phyloP scores from a whole-genome alignment of 2,797 vertebrate genomes.

The Pseudochirops corinnae region DNA sequence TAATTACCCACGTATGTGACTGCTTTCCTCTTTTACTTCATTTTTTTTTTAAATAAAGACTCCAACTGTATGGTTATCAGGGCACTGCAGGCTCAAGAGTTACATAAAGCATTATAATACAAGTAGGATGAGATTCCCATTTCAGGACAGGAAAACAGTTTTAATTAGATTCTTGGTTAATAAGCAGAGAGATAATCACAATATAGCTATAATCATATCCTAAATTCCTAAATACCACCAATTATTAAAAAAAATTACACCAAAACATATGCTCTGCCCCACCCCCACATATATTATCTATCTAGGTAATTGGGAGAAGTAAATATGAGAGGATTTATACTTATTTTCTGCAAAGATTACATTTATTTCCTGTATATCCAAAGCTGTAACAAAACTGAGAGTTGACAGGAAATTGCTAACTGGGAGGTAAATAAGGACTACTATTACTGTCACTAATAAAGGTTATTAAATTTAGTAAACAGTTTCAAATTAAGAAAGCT shows the following conservation, averaged over 20 bases:
- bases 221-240: conserved; percentile 32
- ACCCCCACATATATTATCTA: neutral
- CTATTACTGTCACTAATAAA: neutral
- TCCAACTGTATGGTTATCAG: conserved; percentile 70
- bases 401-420: neutral
- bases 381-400: neutral
- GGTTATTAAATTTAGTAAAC: neutral
- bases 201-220: neutral
- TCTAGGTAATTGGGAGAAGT: neutral
- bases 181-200: conserved; percentile 51
- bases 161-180: conserved; percentile 59
- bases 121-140: conserved; percentile 60
- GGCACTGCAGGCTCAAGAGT: conserved; percentile 76
- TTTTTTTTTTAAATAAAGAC: conserved; percentile 70
- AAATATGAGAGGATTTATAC: neutral
- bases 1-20: conserved; percentile 81
- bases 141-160: conserved; percentile 61
- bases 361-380: neutral
- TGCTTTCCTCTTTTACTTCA: conserved; percentile 55
- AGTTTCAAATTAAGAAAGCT: conserved; percentile 24
- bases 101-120: conserved; percentile 67
- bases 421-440: neutral
- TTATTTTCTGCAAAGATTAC: neutral
- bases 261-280: neutral
- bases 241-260: conserved; percentile 21